phyloP scores from a whole-genome alignment of 2,113 vertebrate genomes.

The Psittacula cyanocephala region DNA sequence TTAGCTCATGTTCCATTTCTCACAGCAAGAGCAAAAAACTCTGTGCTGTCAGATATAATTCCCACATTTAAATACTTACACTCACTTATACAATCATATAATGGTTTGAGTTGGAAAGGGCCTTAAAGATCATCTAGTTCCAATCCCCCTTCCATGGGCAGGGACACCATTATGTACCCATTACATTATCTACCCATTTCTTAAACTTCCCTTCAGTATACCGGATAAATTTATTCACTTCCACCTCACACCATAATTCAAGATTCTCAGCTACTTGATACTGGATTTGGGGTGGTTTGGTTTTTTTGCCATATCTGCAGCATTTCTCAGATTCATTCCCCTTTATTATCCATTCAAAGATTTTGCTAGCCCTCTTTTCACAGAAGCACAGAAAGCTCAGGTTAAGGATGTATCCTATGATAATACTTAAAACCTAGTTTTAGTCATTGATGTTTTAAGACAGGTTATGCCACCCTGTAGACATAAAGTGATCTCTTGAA shows the following conservation, averaged over 20 bases:
- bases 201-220: neutral
- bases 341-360: neutral
- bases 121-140: neutral
- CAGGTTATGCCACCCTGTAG: neutral
- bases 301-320: neutral
- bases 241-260: neutral
- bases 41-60: neutral
- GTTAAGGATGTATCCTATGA: neutral
- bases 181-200: neutral
- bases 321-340: neutral
- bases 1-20: neutral
- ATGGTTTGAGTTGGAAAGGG: neutral
- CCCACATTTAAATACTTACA: neutral
- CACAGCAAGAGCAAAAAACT: neutral
- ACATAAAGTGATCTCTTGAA: neutral
- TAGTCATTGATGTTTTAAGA: neutral
- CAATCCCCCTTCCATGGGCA: neutral
- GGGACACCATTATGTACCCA: neutral
- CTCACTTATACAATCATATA: neutral
- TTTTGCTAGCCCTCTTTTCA: neutral
- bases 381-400: neutral
- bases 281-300: accelerated
- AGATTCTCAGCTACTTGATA: neutral
- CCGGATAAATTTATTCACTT: neutral
- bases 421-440: neutral